phyloP scores from a whole-genome alignment of 2,113 vertebrate species.

The Pelecanus crispus region DNA sequence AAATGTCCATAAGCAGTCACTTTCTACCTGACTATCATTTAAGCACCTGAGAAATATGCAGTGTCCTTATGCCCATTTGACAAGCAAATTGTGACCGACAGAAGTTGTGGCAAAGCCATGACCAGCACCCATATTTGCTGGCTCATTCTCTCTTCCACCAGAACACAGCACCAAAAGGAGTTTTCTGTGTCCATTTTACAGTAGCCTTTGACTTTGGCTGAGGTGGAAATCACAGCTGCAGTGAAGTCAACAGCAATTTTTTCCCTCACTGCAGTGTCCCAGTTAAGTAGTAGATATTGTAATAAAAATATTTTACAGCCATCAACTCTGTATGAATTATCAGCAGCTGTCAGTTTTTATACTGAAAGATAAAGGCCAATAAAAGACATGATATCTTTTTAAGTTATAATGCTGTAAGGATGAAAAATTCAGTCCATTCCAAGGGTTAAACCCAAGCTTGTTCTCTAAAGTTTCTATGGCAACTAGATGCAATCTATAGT shows the following conservation, averaged over 20 bases:
- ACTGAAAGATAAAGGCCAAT: constrained; percentile 30
- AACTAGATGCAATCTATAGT: constrained; percentile 79
- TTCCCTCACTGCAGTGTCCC: background rate
- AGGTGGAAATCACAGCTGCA: background rate
- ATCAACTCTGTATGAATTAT: constrained; percentile 20
- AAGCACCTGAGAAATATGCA: background rate
- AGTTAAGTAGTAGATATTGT: background rate
- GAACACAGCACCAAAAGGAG: background rate
- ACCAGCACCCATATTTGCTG: background rate
- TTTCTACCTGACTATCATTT: background rate
- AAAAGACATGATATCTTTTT: constrained; percentile 4
- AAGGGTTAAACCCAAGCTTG: constrained; percentile 75
- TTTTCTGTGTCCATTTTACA: background rate
- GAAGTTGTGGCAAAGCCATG: background rate
- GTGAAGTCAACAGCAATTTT: constrained; percentile 17
- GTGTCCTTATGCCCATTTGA: background rate
- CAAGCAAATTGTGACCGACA: background rate
- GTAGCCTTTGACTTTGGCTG: background rate
- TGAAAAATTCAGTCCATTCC: constrained; percentile 57
- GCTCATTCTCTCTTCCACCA: background rate
- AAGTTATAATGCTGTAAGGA: constrained; percentile 25
- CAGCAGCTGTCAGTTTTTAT: constrained; percentile 21
- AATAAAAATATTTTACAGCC: constrained; percentile 24
- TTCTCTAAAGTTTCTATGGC: constrained; percentile 79
- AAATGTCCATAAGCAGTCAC: background rate